Evolutionary conservation across 2,797 vertebrate genomes (phyloP), one percentile per base, ranked within the genome.

Genomic region (Pseudochromis fuscus): DNA sequence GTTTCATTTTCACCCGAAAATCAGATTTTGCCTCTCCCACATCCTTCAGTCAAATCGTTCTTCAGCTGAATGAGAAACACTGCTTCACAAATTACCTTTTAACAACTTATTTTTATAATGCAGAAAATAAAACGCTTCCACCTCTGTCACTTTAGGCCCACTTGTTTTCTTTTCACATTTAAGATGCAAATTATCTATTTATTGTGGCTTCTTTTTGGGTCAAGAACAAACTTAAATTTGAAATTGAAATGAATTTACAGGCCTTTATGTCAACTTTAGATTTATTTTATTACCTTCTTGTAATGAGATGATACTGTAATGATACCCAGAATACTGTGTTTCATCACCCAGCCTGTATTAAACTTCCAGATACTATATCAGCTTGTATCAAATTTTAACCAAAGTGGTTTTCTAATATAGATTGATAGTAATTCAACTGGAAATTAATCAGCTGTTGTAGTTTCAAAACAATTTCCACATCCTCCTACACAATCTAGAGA

Each of bases 1-100:
- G 93, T 95, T 95, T 95, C 94, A 93, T 83, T 94, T 93, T 94
- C 94, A 88, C 74, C 84, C n/a, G 65, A 93, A 92, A 85, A 88
- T 86, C 56, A 4, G 81, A 88, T 89, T 91, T 86, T 77, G 75
- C 64, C 50, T 89, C 82, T 86, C 68, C 69, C 65, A 84, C 85
- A 85, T 82, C 80, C 74, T 81, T 84, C 59, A 75, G 48, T 68
- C 77, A 76, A 76, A 71, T 76, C 59, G 81, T 64, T 71, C 59
- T 72, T 77, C 7, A 7, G n/a, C 40, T 72, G 63, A 51, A 21
- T 4, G 42, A 42, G 40, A 42, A 42, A 37, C 13, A 13, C 35
- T 2, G 38, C 2, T 15, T 40, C 38, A 12, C 42, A 23, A 45
- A 45, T 45, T 8, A 45, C 5, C 11, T 3, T 45, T 23, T 21